phyloP scores from a whole-genome alignment of 1,140 invertebrate species.

The Rhizoglyphus robini region DNA sequence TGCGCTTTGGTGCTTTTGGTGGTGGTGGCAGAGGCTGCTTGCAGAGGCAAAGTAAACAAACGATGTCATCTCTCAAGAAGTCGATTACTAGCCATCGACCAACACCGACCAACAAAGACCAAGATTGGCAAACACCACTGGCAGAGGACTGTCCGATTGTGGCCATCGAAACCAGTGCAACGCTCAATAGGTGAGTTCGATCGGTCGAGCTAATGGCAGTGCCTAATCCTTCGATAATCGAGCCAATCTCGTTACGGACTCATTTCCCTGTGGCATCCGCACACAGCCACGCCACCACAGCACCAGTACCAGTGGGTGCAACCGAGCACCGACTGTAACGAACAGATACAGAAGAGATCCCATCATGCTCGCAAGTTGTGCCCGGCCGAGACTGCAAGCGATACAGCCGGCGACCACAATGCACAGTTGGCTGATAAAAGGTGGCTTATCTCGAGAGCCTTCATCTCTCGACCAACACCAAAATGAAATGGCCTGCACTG shows the following conservation, averaged over 20 bases:
- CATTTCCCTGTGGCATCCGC: too few relatives aligned
- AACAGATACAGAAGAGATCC: background rate
- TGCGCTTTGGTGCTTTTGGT: background rate
- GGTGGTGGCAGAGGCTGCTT: too few relatives aligned
- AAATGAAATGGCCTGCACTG: too few relatives aligned
- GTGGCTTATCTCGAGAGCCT: slow-evolving; percentile 12
- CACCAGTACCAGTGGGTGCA: background rate
- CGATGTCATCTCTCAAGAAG: slow-evolving; percentile 3
- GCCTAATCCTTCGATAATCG: background rate
- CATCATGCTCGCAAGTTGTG: background rate
- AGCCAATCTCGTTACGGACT: background rate
- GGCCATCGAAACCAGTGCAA: background rate
- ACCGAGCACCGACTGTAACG: background rate
- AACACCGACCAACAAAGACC: background rate
- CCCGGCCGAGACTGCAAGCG: background rate
- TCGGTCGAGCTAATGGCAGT: too few relatives aligned
- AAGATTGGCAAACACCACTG: background rate
- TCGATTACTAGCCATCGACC: background rate
- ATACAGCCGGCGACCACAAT: background rate
- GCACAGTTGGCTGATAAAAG: slow-evolving; percentile 1
- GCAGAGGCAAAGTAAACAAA: slow-evolving; percentile 10
- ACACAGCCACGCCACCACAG: background rate
- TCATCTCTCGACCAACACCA: background rate
- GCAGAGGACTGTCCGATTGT: slow-evolving; percentile 2
- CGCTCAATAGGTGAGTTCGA: background rate